Conservation (phyloP, 2,888 invertebrate genomes). For the Parasteatoda lunata region DNA sequence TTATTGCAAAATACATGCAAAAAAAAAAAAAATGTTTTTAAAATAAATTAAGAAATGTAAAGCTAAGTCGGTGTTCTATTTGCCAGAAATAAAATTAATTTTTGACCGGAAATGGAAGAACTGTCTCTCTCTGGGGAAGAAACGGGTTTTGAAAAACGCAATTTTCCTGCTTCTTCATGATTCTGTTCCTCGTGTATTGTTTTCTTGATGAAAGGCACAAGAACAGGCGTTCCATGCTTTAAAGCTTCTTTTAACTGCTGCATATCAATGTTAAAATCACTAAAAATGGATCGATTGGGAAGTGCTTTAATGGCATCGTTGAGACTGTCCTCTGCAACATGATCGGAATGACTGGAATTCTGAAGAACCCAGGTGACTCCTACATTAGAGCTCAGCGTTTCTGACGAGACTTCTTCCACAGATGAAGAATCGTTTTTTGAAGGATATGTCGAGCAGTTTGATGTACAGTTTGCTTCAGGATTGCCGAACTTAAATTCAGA, state of each 20-base stretch:
- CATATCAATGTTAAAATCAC: constrained; percentile 21
- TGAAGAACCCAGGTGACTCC: not conserved
- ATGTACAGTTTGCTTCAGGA: not conserved
- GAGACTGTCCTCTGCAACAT: not conserved
- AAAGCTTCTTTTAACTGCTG: constrained; percentile 35
- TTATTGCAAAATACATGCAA: too few relatives aligned
- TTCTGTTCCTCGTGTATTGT: not conserved
- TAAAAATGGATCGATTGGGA: not conserved
- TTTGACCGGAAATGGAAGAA: constrained; percentile 8
- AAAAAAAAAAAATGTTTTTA: too few relatives aligned
- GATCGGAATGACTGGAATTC: not conserved
- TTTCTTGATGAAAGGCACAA: constrained; percentile 50
- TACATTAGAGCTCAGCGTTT: not conserved
- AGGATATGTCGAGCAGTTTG: not conserved
- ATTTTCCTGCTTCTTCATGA: not conserved
- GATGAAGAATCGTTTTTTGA: not conserved
- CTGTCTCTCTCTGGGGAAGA: constrained; percentile 5
- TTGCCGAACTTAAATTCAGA: not conserved
- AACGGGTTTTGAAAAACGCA: not conserved
- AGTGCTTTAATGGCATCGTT: not conserved
- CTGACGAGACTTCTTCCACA: not conserved
- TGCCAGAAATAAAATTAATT: constrained; percentile 22
- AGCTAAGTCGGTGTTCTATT: not conserved
- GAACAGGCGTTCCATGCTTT: constrained; percentile 52
- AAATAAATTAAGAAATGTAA: too few relatives aligned